phyloP scores from a whole-genome alignment of 64 coral and sea anemone species.

The Platygyra sinensis region DNA sequence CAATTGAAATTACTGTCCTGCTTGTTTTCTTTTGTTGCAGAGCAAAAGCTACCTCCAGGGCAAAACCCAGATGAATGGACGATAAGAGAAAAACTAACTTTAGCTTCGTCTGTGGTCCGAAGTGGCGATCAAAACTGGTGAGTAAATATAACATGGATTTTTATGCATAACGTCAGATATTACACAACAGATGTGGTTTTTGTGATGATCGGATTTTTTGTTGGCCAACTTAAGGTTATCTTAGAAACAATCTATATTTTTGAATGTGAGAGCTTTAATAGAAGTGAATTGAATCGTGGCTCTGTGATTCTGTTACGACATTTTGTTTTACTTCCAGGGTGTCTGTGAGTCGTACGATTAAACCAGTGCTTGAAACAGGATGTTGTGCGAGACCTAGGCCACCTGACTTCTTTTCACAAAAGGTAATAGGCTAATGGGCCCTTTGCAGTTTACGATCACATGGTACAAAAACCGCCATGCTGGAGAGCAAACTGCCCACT shows the following conservation, averaged over 20 bases:
- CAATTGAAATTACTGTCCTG: background rate
- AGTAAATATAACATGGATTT: background rate
- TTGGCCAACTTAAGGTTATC: no score
- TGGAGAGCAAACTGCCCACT: no score
- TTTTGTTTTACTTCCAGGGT: constrained; percentile 63
- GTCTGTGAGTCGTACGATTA: constrained; percentile 92
- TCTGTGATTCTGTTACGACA: background rate
- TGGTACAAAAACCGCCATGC: no score
- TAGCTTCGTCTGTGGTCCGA: constrained; percentile 91
- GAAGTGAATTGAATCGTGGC: no score
- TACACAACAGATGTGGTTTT: no score
- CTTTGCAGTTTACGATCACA: no score
- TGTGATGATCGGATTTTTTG: no score
- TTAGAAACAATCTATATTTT: no score
- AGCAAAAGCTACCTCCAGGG: constrained; percentile 63
- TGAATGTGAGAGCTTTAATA: no score
- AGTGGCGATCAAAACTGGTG: constrained; percentile 99
- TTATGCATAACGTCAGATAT: no score
- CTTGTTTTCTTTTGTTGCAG: constrained; percentile 29
- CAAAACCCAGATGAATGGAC: constrained; percentile 89
- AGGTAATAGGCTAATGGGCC: constrained; percentile 62
- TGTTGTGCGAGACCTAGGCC: constrained; percentile 76
- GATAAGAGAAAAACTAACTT: constrained; percentile 79
- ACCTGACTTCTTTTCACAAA: constrained; percentile 96
- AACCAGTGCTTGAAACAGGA: constrained; percentile 92